Base-by-base conservation (phyloP, 1,140 invertebrate species). In the Papilio dardanus region DNA sequence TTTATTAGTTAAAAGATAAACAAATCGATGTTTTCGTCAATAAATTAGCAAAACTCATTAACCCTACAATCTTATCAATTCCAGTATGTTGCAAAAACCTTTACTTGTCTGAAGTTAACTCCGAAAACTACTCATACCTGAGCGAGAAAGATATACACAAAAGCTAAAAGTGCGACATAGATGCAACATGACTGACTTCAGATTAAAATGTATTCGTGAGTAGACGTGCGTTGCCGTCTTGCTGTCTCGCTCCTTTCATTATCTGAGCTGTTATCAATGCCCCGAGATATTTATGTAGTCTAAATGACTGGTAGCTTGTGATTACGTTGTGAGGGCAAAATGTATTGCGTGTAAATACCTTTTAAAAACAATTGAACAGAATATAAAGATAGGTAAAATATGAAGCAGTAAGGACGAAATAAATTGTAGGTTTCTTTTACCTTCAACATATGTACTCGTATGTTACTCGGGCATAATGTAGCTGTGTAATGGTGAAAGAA, bases 291-390 rank as follows among this genome's bases (percentile, higher is more conserved):
- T 62, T 62, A 12, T 62, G 54, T 30, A 62, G 21, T 62, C 24
- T 62, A 62, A 62, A 28, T n/a, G 54, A 62, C 54, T 24, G 24
- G 30, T 62, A 62, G 24, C 54, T 62, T 12, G 21, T 62, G 54
- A 62, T 62, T 62, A 54, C 19, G 10, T 28, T 10, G 50, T 21
- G 10, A 28, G 4, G 5, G 21, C 54, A 28, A 62, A 62, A 62
- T 14, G 30, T 28, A 24, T 28, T 24, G 21, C 1, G 0, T 62
- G 54, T 37, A 3, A n/a, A n/a, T n/a, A n/a, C n/a, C n/a, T 62
- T 62, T 62, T 62, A 28, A n/a, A n/a, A 62, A 62, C 4, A 62
- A 28, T 62, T 14, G 12, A 58, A 28, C 3, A 62, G 14, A 37
- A 12, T 24, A 46, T 54, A 24, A 14, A 16, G 0, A 12, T 24